Conservation (phyloP, 2,113 vertebrate species). For the Lichenostomus cassidix region DNA sequence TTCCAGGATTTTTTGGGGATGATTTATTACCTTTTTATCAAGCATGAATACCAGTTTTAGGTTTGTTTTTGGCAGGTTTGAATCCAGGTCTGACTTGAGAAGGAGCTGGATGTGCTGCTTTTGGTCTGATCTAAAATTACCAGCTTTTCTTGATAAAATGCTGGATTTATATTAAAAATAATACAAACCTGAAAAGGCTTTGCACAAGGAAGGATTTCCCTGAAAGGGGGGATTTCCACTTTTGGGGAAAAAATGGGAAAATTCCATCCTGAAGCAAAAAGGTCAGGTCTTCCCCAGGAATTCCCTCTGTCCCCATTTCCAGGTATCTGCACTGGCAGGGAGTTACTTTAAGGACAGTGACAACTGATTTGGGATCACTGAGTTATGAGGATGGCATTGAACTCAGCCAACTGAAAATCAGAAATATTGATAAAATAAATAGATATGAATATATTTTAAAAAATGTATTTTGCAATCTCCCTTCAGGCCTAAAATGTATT, state of each 20-base stretch:
- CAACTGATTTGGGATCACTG: background rate
- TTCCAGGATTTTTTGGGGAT: background rate
- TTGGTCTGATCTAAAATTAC: background rate
- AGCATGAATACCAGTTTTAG: background rate
- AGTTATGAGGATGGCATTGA: background rate
- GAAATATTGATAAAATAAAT: background rate
- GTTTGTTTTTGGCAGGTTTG: background rate
- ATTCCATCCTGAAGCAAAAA: background rate
- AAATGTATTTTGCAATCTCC: rapidly evolving
- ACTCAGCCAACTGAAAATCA: background rate
- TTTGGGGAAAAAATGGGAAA: background rate
- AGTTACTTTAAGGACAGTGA: background rate
- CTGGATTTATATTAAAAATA: background rate
- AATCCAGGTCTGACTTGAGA: background rate
- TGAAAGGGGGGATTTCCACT: background rate
- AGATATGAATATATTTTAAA: rapidly evolving
- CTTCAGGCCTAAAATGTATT: background rate
- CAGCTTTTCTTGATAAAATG: background rate
- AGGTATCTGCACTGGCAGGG: background rate
- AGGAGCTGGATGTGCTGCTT: background rate
- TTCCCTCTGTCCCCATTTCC: background rate
- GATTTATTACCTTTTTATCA: background rate
- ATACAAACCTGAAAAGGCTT: background rate
- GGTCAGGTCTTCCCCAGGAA: background rate
- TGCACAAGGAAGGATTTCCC: background rate